A percentile compares a stretch with the other conserved stretches of the same genome.
Conservation (phyloP, 1,140 invertebrate genomes). For the Phocides pigmalion region DNA sequence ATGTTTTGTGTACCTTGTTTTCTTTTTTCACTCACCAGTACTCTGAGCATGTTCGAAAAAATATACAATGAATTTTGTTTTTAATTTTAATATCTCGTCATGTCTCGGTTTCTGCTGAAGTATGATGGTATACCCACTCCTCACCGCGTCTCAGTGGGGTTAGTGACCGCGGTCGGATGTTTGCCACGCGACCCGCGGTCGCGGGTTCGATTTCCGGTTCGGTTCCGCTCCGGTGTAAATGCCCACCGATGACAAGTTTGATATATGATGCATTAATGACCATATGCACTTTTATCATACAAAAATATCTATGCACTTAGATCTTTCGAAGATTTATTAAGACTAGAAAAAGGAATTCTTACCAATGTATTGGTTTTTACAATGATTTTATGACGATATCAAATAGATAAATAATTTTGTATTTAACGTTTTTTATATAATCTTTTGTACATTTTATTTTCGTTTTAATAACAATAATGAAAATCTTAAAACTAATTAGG, state of each 20-base stretch:
- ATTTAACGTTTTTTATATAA: no score
- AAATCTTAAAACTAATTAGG: no score
- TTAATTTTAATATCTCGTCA: neutral
- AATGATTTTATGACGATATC: no score
- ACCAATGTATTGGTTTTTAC: no score
- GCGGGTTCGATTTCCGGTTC: conserved; percentile 41
- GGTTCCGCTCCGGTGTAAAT: conserved; percentile 30
- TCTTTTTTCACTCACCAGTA: no score
- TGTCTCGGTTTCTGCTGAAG: neutral
- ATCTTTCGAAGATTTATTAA: no score
- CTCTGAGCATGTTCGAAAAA: no score
- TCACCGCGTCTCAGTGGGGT: conserved; percentile 37
- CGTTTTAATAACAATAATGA: no score
- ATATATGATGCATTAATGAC: conserved; percentile 19
- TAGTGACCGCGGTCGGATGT: conserved; percentile 42
- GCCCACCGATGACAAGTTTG: conserved; percentile 22
- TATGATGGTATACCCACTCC: neutral
- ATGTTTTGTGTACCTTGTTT: no score
- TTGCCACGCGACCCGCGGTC: conserved; percentile 36
- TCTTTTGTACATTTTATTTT: no score
- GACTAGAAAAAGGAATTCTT: no score
- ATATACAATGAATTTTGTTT: neutral
- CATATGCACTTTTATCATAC: conserved; percentile 1
- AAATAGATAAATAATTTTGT: no score
- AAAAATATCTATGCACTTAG: neutral